Base-by-base conservation (phyloP, 2,797 vertebrate species). In the Orestias chungarensis region DNA sequence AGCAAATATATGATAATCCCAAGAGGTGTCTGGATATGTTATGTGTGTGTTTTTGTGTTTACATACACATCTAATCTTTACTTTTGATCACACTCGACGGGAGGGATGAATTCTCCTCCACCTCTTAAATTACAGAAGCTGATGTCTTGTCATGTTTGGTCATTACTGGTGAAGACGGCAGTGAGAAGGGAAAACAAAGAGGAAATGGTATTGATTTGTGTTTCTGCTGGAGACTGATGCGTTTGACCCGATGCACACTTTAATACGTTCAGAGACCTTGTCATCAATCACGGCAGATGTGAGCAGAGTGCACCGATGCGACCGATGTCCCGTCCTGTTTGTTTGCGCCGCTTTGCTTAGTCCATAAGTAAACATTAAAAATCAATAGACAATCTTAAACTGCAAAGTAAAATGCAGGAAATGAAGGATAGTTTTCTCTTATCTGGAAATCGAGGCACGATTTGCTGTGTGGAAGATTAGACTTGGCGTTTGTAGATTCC, bases 351-450 rank as follows among this genome's bases (percentile, higher is more conserved):
- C 64, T 73, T 78, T 68, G 79, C 82, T 88, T 86, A 81, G 88
- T 95, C 93, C 93, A 94, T 94, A 89, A 95, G 91, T 94, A 96
- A 96, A 95, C 94, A 95, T 95, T 95, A 94, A 91, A n/a, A 96
- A 96, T 97, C 96, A 95, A 95, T 97, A 96, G 93, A 95, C 94
- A 96, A 94, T 97, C 96, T 92, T 96, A 96, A 96, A 95, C 91
- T 90, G 92, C 90, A 95, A 91, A 94, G 90, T 94, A 94, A 95
- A 96, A 94, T 93, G 93, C 90, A 88, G 93, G 92, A 94, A 95
- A 95, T 95, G 86, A 93, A 93, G 90, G 92, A 94, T 93, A 92
- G 91, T 93, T 91, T 93, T 86, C 87, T 87, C 86, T 91, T 87
- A 85, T 94, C 94, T 94, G 93, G 90, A 94, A 95, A 92, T n/a